A percentile compares a stretch with the other conserved stretches of the same genome.
These are phyloP conservation scores for Lasioglossum oenotherae DNA, from an alignment of 2,888 invertebrate species.

Conservation along the genomic window DNA sequence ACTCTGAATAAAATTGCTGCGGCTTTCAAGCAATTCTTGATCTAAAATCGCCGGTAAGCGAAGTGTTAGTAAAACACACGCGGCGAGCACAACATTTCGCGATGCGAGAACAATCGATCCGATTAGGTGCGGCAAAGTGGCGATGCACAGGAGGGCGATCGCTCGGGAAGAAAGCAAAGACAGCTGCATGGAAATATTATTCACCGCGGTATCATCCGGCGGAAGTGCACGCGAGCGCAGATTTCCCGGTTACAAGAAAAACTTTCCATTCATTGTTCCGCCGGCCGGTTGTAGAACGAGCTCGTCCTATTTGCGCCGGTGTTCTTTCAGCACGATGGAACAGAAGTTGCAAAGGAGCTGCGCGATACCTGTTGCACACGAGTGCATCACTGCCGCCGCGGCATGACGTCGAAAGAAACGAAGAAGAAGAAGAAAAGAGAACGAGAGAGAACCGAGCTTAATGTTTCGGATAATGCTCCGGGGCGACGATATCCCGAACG, in stretches of 20 bases:
- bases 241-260: conserved; percentile 65
- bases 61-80: neutral
- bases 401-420: conserved; percentile 1
- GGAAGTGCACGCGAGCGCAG: conserved; percentile 61
- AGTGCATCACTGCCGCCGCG: conserved; percentile 55
- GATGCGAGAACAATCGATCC: neutral
- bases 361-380: conserved; percentile 79
- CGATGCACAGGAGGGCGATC: neutral
- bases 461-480: conserved; percentile 70
- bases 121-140: neutral
- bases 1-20: too few species aligned
- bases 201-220: conserved; percentile 48
- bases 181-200: conserved; percentile 24
- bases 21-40: too few species aligned
- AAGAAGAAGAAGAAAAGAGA: neutral
- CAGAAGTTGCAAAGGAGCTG: conserved; percentile 76
- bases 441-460: conserved; percentile 48
- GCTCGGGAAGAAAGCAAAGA: conserved; percentile 21
- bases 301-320: conserved; percentile 60
- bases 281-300: conserved; percentile 55
- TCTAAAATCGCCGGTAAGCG: neutral
- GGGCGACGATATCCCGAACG: conserved; percentile 43
- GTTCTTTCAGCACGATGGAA: conserved; percentile 65
- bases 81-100: neutral
- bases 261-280: conserved; percentile 76